These are phyloP conservation scores for Pipra filicauda DNA, from an alignment of 2,113 vertebrate genomes.

Conservation along the genomic window DNA sequence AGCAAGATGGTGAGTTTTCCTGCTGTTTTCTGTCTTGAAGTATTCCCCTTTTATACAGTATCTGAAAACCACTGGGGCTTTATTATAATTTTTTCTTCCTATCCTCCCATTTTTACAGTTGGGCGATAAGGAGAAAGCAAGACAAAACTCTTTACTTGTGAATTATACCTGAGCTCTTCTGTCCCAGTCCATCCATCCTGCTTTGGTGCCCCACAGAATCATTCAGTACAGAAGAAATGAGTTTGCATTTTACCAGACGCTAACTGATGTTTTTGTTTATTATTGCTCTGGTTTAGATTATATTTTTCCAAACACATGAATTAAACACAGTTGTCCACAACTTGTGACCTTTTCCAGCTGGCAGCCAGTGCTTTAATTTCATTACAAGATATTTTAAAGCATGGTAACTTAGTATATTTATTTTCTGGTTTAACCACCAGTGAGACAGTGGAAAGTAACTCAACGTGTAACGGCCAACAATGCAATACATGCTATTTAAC, in stretches of 20 bases:
- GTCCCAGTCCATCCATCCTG: not conserved
- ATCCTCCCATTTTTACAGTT: not conserved
- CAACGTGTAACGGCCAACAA: not conserved
- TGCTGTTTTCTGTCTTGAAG: not conserved
- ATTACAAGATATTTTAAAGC: not conserved
- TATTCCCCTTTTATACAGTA: not conserved
- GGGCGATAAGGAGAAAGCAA: not conserved
- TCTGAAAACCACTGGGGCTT: not conserved
- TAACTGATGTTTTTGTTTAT: not conserved
- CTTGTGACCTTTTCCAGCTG: not conserved
- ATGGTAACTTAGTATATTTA: not conserved
- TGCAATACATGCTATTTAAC: not conserved
- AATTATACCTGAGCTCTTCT: not conserved
- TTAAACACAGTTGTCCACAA: not conserved
- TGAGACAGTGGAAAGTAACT: not conserved
- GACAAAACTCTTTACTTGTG: not conserved
- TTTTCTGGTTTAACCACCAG: not conserved
- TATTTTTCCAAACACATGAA: not conserved
- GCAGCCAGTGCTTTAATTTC: not conserved
- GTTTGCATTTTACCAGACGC: not conserved
- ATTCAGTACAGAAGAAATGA: not conserved
- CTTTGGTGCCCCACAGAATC: not conserved
- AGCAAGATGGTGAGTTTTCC: conserved; percentile 68
- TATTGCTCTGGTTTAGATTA: not conserved
- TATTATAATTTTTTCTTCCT: not conserved